Percentiles rank a stretch among this genome's conserved stretches.
Evolutionary conservation across 2,797 vertebrate species (phyloP).

Genomic region (Cossypha polioptera): DNA sequence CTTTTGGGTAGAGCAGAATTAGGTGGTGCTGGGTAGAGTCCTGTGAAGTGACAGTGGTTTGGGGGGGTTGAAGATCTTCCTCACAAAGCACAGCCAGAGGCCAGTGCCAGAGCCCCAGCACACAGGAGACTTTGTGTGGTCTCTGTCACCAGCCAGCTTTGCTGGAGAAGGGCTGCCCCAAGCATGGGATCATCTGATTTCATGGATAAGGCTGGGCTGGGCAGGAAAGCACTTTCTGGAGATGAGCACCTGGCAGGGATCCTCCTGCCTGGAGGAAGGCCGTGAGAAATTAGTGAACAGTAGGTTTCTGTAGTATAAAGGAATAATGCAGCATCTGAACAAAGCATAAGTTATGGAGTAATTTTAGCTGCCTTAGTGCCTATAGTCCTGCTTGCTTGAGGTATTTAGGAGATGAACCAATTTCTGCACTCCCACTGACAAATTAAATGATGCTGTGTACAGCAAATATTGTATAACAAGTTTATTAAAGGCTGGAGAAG

Average conservation of each 20-base stretch:
- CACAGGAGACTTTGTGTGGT: neutral
- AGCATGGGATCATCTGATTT: neutral
- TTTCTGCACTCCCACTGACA: neutral
- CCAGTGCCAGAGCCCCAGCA: neutral
- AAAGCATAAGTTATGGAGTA: neutral
- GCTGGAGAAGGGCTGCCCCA: neutral
- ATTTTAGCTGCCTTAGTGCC: neutral
- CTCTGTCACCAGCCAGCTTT: neutral
- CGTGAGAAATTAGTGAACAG: neutral
- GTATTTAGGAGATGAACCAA: neutral
- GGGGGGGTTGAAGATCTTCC: neutral
- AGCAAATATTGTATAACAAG: constrained; percentile 18
- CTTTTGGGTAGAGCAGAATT: neutral
- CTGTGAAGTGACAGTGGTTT: fast-evolving
- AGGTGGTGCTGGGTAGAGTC: neutral
- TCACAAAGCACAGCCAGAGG: neutral
- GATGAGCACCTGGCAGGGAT: neutral
- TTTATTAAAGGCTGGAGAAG: neutral
- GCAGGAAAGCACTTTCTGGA: neutral
- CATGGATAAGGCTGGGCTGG: neutral
- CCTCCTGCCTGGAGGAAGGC: neutral
- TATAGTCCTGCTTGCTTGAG: neutral
- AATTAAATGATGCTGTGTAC: neutral
- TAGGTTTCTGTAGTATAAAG: neutral
- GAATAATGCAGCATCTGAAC: neutral